Evolutionary conservation across 2,888 invertebrate genomes (phyloP), one percentile per base, ranked within the genome.

Genomic region (Balanococcus diminutus): DNA sequence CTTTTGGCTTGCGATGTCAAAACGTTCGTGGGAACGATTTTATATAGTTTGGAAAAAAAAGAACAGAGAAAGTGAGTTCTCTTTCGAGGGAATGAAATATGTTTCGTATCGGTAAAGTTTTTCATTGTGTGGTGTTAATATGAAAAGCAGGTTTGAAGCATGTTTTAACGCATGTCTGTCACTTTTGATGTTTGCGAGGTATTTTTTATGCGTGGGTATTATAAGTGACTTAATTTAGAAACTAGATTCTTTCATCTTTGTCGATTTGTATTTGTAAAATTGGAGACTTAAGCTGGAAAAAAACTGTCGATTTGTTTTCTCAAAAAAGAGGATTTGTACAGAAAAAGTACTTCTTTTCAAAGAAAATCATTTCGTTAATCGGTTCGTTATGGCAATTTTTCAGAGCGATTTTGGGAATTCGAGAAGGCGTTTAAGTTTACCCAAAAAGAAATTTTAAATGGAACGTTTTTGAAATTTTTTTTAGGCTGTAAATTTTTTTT

Each of bases 151-250:
- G 61, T 14, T 67, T 2, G 14, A 14, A 25, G 25, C 61, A 67
- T 67, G 61, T 67, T 67, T 51, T 67, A 67, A 67, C 61, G 61
- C 61, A 67, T 67, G 61, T 28, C 61, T 67, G 61, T 67, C 61
- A 67, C 28, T 67, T 67, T 67, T 67, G 61, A 67, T 67, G 28
- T 67, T 67, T 14, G n/a, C n/a, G n/a, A n/a, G 22, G 28, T 9
- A 67, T 67, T 67, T 46, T 67, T 67, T 67, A 67, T 14, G 22
- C 61, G 61, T 67, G 61, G 61, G 61, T 67, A 28, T 6, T 42
- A 19, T 25, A 28, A 67, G 61, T 67, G 61, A 67, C 28, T 67
- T 67, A 28, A 67, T 67, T 9, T 28, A 11, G 51, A 51, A 19
- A 67, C 61, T 5, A 67, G 61, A 67, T 25, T 25, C 3, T 28